Conservation (phyloP, 2,888 invertebrate species). For the Monoplex corrugatus region DNA sequence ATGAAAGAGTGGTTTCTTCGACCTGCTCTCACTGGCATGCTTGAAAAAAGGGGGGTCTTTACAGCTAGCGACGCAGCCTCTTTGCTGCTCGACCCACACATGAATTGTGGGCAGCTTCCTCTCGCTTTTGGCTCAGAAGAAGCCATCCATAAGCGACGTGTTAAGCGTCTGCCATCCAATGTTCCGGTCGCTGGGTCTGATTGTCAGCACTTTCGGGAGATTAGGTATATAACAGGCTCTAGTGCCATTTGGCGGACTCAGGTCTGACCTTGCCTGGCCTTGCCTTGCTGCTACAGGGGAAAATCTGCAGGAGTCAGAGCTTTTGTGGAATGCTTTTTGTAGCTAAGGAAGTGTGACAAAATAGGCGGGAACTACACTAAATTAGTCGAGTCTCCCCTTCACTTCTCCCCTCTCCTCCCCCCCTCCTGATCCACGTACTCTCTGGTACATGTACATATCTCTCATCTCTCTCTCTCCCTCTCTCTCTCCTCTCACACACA, state of each 20-base stretch:
- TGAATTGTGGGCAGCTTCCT: constrained; percentile 23
- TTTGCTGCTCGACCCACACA: too few species aligned
- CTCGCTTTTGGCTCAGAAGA: neutral
- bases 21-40: neutral
- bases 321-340: too few species aligned
- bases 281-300: neutral
- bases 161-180: neutral
- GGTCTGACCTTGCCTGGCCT: too few species aligned
- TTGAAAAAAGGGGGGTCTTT: neutral
- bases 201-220: neutral
- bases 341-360: too few species aligned
- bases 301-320: constrained; percentile 2
- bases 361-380: neutral
- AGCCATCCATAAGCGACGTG: constrained; percentile 31
- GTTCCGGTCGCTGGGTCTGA: constrained; percentile 2
- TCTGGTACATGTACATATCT: too few species aligned
- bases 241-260: too few species aligned
- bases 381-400: too few species aligned
- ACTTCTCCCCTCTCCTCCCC: too few species aligned
- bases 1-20: neutral
- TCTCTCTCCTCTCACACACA: too few species aligned
- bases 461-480: too few species aligned
- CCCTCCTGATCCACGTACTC: too few species aligned
- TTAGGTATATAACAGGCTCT: neutral
- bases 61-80: too few species aligned